These are phyloP conservation scores for Lonchura striata DNA, from an alignment of 2,113 vertebrate genomes.

Conservation along the genomic window DNA sequence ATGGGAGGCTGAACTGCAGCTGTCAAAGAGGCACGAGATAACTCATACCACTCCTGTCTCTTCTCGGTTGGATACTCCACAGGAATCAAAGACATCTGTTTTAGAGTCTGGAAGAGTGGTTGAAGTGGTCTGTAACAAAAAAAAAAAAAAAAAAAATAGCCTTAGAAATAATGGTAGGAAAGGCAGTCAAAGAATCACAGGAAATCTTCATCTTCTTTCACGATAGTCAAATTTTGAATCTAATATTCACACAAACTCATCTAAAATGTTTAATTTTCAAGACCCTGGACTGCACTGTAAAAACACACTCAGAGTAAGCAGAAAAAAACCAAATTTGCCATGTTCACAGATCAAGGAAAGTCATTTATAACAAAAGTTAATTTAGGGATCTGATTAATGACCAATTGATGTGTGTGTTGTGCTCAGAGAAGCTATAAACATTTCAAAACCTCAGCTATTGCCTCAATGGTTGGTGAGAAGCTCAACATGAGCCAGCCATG, in stretches of 20 bases:
- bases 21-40: background rate
- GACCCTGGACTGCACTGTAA: fast-evolving
- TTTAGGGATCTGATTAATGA: background rate
- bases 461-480: background rate
- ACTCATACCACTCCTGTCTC: background rate
- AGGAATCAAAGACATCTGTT: background rate
- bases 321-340: fast-evolving
- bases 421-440: background rate
- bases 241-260: background rate
- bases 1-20: background rate
- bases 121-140: background rate
- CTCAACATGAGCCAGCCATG: background rate
- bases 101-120: background rate
- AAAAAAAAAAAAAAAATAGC: too few relatives aligned
- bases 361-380: background rate
- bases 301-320: background rate
- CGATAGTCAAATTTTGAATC: background rate
- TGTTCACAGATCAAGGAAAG: background rate
- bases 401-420: background rate
- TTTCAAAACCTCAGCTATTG: background rate
- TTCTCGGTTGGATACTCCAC: background rate
- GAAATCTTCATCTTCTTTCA: background rate
- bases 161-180: background rate
- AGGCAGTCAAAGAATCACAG: background rate
- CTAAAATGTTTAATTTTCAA: background rate